phyloP scores from a whole-genome alignment of 2,888 invertebrate genomes.

The Eudemis profundana region DNA sequence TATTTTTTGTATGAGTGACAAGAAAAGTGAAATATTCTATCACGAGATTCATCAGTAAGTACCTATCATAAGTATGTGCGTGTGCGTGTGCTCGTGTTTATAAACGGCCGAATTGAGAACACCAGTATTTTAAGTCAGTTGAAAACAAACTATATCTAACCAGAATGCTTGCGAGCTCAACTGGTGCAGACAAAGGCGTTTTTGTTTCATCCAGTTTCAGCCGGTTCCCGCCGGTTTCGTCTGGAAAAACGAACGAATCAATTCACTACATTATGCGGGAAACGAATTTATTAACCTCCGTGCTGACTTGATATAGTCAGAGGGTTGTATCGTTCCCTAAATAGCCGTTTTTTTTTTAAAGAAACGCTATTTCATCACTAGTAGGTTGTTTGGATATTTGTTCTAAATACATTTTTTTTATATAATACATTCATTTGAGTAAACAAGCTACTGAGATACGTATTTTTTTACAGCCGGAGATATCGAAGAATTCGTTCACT shows the following conservation, averaged over 20 bases:
- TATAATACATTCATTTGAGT: too few relatives aligned
- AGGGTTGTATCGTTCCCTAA: neutral
- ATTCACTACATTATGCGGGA: slow-evolving; percentile 25
- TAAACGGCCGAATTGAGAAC: neutral
- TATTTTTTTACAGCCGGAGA: too few relatives aligned
- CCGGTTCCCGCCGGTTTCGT: slow-evolving; percentile 10
- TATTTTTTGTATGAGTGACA: too few relatives aligned
- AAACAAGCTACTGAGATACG: too few relatives aligned
- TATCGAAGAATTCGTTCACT: too few relatives aligned
- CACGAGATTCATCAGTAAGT: too few relatives aligned
- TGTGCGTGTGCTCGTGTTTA: too few relatives aligned
- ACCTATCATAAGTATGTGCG: too few relatives aligned
- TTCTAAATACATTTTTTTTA: too few relatives aligned
- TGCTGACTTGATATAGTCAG: slow-evolving; percentile 13
- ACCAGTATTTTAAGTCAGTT: neutral
- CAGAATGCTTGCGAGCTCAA: slow-evolving; percentile 1
- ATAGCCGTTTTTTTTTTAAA: neutral
- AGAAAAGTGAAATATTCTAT: too few relatives aligned
- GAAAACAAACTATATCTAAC: slow-evolving; percentile 7
- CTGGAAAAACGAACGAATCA: slow-evolving; percentile 19
- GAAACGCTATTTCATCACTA: too few relatives aligned
- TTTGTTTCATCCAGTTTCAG: slow-evolving; percentile 15
- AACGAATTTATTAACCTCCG: slow-evolving; percentile 3
- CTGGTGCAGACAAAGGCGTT: slow-evolving; percentile 5
- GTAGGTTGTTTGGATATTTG: too few relatives aligned